phyloP scores from a whole-genome alignment of 2,113 vertebrate species.

The Chauna torquata region DNA sequence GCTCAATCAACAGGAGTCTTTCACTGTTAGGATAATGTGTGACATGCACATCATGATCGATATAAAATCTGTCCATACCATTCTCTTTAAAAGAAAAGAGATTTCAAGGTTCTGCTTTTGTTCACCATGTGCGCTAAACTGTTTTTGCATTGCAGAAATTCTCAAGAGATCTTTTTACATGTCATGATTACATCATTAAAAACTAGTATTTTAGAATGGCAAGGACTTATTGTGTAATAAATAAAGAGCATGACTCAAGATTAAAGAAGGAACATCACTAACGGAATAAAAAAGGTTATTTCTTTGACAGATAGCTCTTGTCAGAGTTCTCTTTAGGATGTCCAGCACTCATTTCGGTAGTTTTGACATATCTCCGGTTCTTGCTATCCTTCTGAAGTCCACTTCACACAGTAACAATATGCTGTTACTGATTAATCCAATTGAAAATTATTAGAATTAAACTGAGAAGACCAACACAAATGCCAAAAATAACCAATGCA shows the following conservation, averaged over 20 bases:
- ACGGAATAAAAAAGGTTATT: background rate
- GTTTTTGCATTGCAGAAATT: background rate
- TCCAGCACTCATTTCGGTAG: background rate
- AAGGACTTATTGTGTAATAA: background rate
- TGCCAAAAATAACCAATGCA: constrained; percentile 84
- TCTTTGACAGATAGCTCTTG: background rate
- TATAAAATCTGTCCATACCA: background rate
- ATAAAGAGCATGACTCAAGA: background rate
- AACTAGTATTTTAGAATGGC: background rate
- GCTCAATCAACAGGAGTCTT: background rate
- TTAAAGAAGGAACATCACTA: background rate
- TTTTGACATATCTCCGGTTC: background rate
- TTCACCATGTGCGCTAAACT: background rate
- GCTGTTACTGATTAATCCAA: constrained; percentile 75
- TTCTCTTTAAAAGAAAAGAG: background rate
- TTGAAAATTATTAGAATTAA: constrained; percentile 83
- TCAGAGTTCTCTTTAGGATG: background rate
- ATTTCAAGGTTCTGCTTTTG: background rate
- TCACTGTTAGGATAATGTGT: background rate
- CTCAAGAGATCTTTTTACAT: background rate
- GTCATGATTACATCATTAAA: background rate
- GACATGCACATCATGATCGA: background rate
- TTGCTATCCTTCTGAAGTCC: background rate
- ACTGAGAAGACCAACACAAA: constrained; percentile 85
- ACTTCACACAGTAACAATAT: background rate